Evolutionary conservation across 2,113 vertebrate species (phyloP).

Genomic region (Embiotoca jacksoni): DNA sequence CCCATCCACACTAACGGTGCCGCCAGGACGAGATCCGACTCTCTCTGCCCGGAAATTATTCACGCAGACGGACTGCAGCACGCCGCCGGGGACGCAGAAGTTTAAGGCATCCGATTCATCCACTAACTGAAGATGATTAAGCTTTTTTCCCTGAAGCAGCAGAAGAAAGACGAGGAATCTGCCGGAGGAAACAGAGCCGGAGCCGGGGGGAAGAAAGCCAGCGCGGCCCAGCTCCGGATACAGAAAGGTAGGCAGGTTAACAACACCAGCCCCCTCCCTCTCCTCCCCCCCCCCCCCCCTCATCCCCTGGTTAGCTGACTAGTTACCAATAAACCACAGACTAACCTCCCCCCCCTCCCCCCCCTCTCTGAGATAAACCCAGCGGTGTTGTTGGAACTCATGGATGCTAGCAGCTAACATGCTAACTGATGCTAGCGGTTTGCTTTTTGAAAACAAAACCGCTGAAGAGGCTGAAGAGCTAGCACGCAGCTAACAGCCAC

Average conservation of each 20-base stretch:
- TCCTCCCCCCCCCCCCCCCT: no score
- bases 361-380: neutral
- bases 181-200: constrained; percentile 93
- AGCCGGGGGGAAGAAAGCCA: constrained; percentile 92
- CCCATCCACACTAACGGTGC: constrained; percentile 73
- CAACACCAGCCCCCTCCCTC: neutral
- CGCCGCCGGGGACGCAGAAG: constrained; percentile 28
- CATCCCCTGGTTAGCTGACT: neutral
- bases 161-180: constrained; percentile 99
- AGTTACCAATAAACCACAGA: neutral
- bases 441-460: constrained; percentile 60
- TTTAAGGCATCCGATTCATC: constrained; percentile 27
- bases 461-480: constrained; percentile 1
- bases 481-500: constrained; percentile 30
- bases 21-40: constrained; percentile 22
- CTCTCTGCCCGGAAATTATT: neutral
- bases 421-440: constrained; percentile 28
- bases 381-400: constrained; percentile 1
- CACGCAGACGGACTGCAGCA: neutral
- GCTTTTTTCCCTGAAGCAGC: constrained; percentile 97
- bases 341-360: neutral
- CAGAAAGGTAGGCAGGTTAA: constrained; percentile 89
- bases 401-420: constrained; percentile 33
- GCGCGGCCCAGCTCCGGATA: constrained; percentile 95
- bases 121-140: constrained; percentile 90